Evolutionary conservation across 2,113 vertebrate genomes (phyloP).

Genomic region (Neogale vison): DNA sequence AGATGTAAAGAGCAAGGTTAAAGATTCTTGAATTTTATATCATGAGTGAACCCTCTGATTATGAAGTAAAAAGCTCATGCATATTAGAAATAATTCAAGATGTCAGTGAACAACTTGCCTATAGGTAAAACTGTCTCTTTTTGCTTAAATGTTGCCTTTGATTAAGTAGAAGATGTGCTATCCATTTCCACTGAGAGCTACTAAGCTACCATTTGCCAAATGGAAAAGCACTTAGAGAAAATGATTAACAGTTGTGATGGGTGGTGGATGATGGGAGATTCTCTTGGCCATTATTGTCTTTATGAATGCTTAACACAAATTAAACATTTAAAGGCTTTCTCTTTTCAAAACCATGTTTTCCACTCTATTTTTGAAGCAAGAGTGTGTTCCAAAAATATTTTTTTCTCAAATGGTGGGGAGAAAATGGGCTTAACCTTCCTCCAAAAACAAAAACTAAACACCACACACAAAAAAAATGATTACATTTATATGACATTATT

Average conservation of each 20-base stretch:
- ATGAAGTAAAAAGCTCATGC: slow-evolving; percentile 41
- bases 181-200: background rate
- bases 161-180: slow-evolving; percentile 10
- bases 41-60: slow-evolving; percentile 45
- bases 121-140: slow-evolving; percentile 37
- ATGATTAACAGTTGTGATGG: background rate
- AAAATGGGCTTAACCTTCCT: background rate
- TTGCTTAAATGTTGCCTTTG: background rate
- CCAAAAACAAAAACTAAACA: background rate
- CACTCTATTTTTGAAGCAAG: slow-evolving; percentile 11
- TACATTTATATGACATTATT: background rate
- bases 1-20: slow-evolving; percentile 47
- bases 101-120: background rate
- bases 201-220: slow-evolving; percentile 41
- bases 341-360: background rate
- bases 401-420: background rate
- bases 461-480: background rate
- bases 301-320: slow-evolving; percentile 7
- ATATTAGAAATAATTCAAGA: slow-evolving; percentile 61
- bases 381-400: background rate
- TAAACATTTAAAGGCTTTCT: background rate
- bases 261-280: background rate
- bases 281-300: background rate
- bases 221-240: slow-evolving; percentile 37
- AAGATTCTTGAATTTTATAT: slow-evolving; percentile 60